Evolutionary conservation across 2,113 vertebrate genomes (phyloP), one percentile per base, ranked within the genome.

Genomic region (Cololabis saira): DNA sequence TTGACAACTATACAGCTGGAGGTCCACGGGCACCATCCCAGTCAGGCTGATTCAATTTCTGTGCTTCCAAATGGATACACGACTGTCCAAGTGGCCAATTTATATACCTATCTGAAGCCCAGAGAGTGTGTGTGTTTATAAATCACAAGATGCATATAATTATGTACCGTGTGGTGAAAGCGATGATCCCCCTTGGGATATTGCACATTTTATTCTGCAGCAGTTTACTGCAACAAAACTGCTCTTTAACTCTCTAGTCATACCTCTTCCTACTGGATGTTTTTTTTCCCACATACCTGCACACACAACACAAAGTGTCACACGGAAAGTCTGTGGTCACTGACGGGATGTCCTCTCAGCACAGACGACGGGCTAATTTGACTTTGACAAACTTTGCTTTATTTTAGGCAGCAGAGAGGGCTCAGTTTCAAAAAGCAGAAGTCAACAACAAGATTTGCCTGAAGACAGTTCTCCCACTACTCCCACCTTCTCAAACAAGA

Each of bases 91-190:
- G 57, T 55, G 40, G 47, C 66, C 73, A 59, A 76, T 83, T 77
- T 74, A 72, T 77, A 75, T 57, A 87, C 22, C 56, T 79, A 62
- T 72, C 60, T 68, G 76, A 63, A 69, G 52, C 70, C 19, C 50
- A 19, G 52, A 69, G 65, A 71, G 71, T 17, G 30, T 53, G 13
- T 45, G 51, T 61, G 49, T 62, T 68, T 71, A 30, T 82, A 85
- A 83, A 82, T 85, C 78, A 80, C 67, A 18, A 52, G 61, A 80
- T 75, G 78, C 66, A 82, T 78, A 70, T 49, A 71, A 80, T 87
- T 71, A 84, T 67, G 54, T 49, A 30, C 65, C 52, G 18, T 66
- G 40, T 17, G 45, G 72, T 74, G 78, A 63, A 67, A 76, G 50
- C 59, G 61, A 78, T 67, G 45, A 52, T 63, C 50, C 33, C 79